Base-by-base conservation (phyloP, 2,113 vertebrate species). In the Scophthalmus maximus region DNA sequence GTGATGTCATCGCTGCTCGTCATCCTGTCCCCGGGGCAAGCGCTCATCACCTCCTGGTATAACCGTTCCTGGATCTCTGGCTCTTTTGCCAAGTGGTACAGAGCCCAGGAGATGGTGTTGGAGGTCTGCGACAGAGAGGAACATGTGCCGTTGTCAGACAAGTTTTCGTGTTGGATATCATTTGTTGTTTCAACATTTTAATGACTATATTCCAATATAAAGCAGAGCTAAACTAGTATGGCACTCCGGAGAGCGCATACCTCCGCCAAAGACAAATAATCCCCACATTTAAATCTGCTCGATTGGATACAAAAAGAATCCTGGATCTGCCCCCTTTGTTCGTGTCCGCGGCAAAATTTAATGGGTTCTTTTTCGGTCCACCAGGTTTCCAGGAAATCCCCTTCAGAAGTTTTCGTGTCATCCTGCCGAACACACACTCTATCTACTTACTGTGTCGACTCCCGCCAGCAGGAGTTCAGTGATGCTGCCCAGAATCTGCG, bases 401-500 rank as follows among this genome's bases (percentile, higher is more conserved):
- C n/a, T n/a, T n/a, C 8, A 32, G 4, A 32, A 5, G 30, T 32
- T 32, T 32, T 32, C 4, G 8, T 32, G 30, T 32, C 5, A 42
- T 15, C 42, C 17, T 22, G 22, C 23, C 50, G 6, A 12, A 46
- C 32, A 52, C 27, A 32, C 44, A 20, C 42, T 14, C 10, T 1
- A 2, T 57, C 2, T 11, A 38, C 90, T 83, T 76, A 95, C 95
- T 4, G 95, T 95, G 88, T 95, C 94, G 2, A 95, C 94, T 60
- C 94, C 94, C 12, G 93, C 95, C 81, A 95, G 69, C 22, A 95
- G 90, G 25, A 95, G 88, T 30, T 95, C 95, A 0, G 93, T 93
- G 49, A 95, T 86, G 84, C 94, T 95, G 58, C 93, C 94, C 68
- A 94, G 78, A 60, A 95, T 89, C 82, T 95, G 93, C 0, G 76